A percentile compares a stretch with the other conserved stretches of the same genome.
Evolutionary conservation across 2,113 vertebrate species (phyloP).

Genomic region (Oncorhynchus masou): DNA sequence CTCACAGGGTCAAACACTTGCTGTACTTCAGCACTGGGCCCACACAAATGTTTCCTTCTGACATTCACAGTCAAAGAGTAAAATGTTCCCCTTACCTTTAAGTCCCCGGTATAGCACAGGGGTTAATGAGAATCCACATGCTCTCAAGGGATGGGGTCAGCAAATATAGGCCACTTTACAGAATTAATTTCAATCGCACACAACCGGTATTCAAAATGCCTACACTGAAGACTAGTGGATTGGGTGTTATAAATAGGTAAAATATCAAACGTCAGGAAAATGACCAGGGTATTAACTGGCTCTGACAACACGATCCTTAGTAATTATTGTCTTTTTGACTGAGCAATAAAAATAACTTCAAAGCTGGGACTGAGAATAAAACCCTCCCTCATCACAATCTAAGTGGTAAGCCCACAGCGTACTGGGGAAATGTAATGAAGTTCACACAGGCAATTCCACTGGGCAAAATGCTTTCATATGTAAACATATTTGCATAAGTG

Average conservation of each 20-base stretch:
- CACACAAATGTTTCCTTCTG: conserved; percentile 9
- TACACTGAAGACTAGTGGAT: not conserved
- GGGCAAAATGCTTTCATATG: conserved; percentile 56
- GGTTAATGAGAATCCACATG: conserved; percentile 14
- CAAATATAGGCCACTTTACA: not conserved
- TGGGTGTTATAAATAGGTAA: not conserved
- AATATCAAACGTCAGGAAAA: not conserved
- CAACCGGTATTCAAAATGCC: not conserved
- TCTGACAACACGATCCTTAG: not conserved
- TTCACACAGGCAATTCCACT: conserved; percentile 46
- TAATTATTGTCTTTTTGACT: not conserved
- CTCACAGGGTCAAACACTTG: conserved; percentile 28
- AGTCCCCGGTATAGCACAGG: conserved; percentile 13
- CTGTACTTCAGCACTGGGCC: conserved; percentile 27
- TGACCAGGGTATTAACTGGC: not conserved
- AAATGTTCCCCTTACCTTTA: conserved; percentile 13
- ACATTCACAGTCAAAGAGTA: conserved; percentile 20
- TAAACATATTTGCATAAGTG: conserved; percentile 76
- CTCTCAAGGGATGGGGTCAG: not conserved
- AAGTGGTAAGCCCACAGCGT: not conserved
- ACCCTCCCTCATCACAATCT: not conserved
- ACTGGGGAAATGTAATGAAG: conserved; percentile 42
- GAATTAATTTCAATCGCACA: not conserved
- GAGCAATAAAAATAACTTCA: not conserved
- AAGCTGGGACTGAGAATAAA: not conserved